These are phyloP conservation scores for Hypomecis atomaria DNA, from an alignment of 2,888 invertebrate species.

Conservation along the genomic window DNA sequence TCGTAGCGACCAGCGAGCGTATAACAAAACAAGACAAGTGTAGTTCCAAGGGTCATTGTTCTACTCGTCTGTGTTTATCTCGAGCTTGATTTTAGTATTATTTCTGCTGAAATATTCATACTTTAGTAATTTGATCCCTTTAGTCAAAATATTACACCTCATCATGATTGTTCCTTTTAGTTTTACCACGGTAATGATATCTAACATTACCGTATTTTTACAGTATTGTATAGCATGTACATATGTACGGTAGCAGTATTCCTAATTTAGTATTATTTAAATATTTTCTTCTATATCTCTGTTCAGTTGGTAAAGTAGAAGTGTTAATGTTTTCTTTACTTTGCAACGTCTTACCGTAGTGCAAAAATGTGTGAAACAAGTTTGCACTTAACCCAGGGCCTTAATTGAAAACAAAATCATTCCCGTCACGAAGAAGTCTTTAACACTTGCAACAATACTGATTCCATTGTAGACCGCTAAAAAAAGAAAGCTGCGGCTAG, in stretches of 20 bases:
- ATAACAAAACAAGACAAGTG: constrained; percentile 34
- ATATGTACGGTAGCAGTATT: no score
- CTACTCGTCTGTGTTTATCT: constrained; percentile 20
- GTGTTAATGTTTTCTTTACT: no score
- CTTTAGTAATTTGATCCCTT: background rate
- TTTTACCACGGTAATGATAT: no score
- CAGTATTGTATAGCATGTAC: no score
- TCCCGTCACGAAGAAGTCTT: constrained; percentile 30
- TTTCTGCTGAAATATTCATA: constrained; percentile 19
- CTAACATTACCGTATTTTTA: no score
- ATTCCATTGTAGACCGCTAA: constrained; percentile 45
- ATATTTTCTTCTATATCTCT: no score
- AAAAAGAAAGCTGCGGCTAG: constrained; percentile 55
- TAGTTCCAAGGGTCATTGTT: constrained; percentile 37
- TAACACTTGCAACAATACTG: constrained; percentile 37
- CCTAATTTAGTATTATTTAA: no score
- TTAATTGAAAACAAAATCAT: constrained; percentile 34
- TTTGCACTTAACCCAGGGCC: background rate
- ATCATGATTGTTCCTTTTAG: no score
- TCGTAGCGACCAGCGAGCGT: constrained; percentile 27
- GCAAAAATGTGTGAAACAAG: background rate
- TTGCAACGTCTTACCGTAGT: background rate
- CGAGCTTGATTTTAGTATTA: constrained; percentile 34
- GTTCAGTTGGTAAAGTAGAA: no score
- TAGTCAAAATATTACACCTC: no score